Conservation (phyloP, 37 sponge, comb jelly and placozoan genomes). For the Diacarnus erythraeanus region DNA sequence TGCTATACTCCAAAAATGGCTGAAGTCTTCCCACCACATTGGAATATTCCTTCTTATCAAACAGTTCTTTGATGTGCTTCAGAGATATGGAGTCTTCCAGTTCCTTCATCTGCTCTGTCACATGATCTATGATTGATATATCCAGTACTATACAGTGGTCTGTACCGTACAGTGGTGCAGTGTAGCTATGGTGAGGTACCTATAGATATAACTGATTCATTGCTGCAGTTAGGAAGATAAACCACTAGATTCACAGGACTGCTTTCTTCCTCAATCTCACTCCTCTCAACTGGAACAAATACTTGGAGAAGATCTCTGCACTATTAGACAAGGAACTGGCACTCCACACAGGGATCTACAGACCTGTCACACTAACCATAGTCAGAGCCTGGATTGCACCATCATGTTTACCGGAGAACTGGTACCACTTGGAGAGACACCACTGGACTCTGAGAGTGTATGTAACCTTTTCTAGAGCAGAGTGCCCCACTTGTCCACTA, state of each 20-base stretch:
- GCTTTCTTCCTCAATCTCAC: neutral
- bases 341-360: neutral
- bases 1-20: conserved; percentile 29
- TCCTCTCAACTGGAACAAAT: neutral
- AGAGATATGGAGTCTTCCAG: conserved; percentile 46
- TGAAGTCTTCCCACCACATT: conserved; percentile 23
- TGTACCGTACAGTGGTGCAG: neutral
- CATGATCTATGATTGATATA: conserved; percentile 6
- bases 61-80: conserved; percentile 21
- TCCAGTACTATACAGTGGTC: too few relatives aligned
- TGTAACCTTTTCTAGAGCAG: neutral
- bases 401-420: conserved; percentile 2
- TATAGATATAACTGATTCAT: conserved; percentile 37
- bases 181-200: conserved; percentile 8
- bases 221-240: conserved; percentile 29
- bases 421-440: conserved; percentile 35
- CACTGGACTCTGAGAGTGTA: conserved; percentile 35
- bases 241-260: neutral
- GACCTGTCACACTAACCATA: conserved; percentile 1
- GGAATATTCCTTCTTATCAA: neutral
- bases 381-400: conserved; percentile 13
- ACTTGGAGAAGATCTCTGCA: neutral
- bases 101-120: conserved; percentile 13
- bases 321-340: neutral
- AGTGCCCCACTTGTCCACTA: conserved; percentile 19